Evolutionary conservation across 2,113 vertebrate genomes (phyloP).

Genomic region (Erythrolamprus reginae): DNA sequence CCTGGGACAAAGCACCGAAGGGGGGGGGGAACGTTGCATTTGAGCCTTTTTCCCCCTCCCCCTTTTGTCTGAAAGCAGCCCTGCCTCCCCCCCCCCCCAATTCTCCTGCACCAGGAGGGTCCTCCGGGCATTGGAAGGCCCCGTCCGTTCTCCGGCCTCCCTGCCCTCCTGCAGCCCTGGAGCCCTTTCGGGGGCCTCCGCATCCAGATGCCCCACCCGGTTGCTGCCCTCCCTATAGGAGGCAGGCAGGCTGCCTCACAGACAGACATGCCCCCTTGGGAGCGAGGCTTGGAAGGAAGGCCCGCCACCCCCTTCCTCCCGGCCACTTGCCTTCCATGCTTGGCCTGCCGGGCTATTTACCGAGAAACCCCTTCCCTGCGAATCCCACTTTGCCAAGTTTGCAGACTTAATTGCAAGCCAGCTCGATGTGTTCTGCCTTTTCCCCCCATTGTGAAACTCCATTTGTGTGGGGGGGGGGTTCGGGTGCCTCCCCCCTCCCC

Average conservation of each 20-base stretch:
- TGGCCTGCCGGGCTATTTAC: background rate
- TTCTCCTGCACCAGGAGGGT: background rate
- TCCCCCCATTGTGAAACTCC: background rate
- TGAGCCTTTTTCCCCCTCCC: background rate
- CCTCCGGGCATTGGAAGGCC: background rate
- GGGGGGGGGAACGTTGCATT: background rate
- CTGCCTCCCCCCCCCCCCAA: background rate
- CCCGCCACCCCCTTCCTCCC: background rate
- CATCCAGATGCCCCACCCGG: background rate
- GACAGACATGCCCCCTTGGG: background rate
- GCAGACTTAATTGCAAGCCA: slow-evolving; percentile 12
- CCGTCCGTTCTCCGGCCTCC: background rate
- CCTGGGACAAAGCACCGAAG: background rate
- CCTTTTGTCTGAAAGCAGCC: background rate
- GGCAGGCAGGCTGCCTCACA: background rate
- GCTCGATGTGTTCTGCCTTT: background rate
- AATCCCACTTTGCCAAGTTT: background rate
- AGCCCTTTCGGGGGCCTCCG: background rate
- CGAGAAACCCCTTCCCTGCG: background rate
- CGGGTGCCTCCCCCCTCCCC: background rate
- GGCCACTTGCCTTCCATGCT: background rate
- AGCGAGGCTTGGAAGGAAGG: background rate
- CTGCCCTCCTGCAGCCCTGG: background rate
- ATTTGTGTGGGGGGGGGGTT: background rate
- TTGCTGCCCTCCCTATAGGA: background rate